Evolutionary conservation across 2,113 vertebrate species (phyloP), one percentile per base, ranked within the genome.

Genomic region (Gila orcuttii): DNA sequence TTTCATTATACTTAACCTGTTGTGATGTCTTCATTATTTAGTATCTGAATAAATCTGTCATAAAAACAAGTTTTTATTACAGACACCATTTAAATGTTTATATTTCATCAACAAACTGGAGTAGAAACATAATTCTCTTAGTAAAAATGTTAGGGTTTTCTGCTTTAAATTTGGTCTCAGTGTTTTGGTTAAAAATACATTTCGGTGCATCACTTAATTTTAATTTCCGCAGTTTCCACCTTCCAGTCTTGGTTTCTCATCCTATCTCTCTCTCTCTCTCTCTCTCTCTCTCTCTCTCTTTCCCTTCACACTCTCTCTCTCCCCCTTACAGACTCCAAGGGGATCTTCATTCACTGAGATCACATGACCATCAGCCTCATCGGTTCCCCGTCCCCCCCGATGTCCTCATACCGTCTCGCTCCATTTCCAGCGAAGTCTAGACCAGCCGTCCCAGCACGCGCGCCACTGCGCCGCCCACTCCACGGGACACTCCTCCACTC

Each of bases 321-420:
- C 47, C 75, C 47, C 75, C 80, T 60, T 82, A 76, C 84, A 97
- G 97, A 93, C 94, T 96, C 91, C 94, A 94, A 93, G 96, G 95
- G 91, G 82, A 91, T 91, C 95, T 96, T 92, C 91, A 89, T 96
- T 96, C 95, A 93, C 96, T 96, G 96, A 96, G 96, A 96, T 96
- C 96, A 97, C 97, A 95, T 97, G 96, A 97, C 95, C 93, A 96
- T 95, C 96, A 96, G 94, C 95, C 95, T 94, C 91, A 93, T 93
- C 94, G 90, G 91, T 91, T 94, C 94, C 95, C 94, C 92, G 87
- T 93, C 94, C 93, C 96, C 91, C 93, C 96, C 91, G 94, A 96
- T 93, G 96, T 96, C 93, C 93, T 97, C 94, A 89, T 96, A 90
- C 86, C 95, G 91, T 94, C 96, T 85, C 93, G 95, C 93, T 95